These are phyloP conservation scores for Steinernema carpocapsae DNA, from an alignment of 2,888 invertebrate species.

Conservation along the genomic window DNA sequence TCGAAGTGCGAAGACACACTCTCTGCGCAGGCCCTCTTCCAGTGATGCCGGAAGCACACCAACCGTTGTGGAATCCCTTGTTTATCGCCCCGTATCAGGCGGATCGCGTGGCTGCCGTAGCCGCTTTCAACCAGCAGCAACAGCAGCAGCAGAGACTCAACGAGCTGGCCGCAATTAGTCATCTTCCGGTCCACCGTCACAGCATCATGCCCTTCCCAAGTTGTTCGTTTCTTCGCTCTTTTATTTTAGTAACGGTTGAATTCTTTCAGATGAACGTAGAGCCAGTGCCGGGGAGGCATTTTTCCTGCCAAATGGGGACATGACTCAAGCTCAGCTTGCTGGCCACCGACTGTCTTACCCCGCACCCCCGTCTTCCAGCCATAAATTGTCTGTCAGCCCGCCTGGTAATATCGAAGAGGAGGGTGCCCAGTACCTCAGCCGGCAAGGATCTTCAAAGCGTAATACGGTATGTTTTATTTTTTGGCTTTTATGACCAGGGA, in stretches of 20 bases:
- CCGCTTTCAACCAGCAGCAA: conserved; percentile 38
- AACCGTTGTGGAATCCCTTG: conserved; percentile 28
- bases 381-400: conserved; percentile 24
- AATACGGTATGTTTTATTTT: conserved; percentile 59
- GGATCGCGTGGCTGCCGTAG: conserved; percentile 37
- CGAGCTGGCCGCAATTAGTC: conserved; percentile 33
- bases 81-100: conserved; percentile 29
- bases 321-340: conserved; percentile 22
- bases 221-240: conserved; percentile 11
- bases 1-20: conserved; percentile 55
- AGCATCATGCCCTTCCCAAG: conserved; percentile 47
- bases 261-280: conserved; percentile 56
- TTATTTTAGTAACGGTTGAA: background rate
- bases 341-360: conserved; percentile 34
- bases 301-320: conserved; percentile 49
- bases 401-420: conserved; percentile 49
- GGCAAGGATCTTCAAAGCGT: conserved; percentile 59
- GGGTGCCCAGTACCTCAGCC: conserved; percentile 56
- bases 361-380: conserved; percentile 26
- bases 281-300: conserved; percentile 64
- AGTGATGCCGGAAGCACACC: conserved; percentile 32
- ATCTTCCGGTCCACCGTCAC: conserved; percentile 46
- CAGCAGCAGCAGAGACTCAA: conserved; percentile 31
- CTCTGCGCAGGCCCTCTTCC: conserved; percentile 51
- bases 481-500: conserved; percentile 3